These are phyloP conservation scores for Cyclophora punctaria DNA, from an alignment of 2,888 invertebrate species.

Conservation along the genomic window DNA sequence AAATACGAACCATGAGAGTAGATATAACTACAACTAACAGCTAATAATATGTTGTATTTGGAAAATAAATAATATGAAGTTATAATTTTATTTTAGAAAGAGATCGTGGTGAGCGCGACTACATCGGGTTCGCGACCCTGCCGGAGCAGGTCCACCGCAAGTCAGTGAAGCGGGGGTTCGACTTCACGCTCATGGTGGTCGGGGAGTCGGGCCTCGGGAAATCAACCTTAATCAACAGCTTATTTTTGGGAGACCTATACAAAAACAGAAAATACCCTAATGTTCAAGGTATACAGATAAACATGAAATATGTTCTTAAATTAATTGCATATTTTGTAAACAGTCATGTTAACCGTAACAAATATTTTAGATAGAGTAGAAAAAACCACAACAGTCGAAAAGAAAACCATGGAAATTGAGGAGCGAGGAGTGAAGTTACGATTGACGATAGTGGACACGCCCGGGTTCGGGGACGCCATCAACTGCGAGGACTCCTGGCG, in stretches of 20 bases:
- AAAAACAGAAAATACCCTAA: slow-evolving; percentile 85
- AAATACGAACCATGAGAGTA: too few species aligned
- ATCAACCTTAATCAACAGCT: slow-evolving; percentile 94
- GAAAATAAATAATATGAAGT: not conserved
- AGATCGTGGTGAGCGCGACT: slow-evolving; percentile 80
- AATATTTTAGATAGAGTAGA: slow-evolving; percentile 75
- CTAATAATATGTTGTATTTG: not conserved
- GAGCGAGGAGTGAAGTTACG: slow-evolving; percentile 93
- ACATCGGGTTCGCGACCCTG: slow-evolving; percentile 95
- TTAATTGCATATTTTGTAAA: not conserved
- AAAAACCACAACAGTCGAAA: slow-evolving; percentile 82
- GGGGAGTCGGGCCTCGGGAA: slow-evolving; percentile 96
- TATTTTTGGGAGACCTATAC: slow-evolving; percentile 95
- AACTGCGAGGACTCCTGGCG: slow-evolving; percentile 96
- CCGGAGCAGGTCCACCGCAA: slow-evolving; percentile 97
- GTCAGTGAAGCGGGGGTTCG: slow-evolving; percentile 96
- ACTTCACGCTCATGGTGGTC: slow-evolving; percentile 97
- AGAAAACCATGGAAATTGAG: slow-evolving; percentile 94
- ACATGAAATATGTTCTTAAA: not conserved
- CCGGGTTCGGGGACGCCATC: slow-evolving; percentile 95
- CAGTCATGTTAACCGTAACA: not conserved
- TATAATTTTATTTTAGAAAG: slow-evolving; percentile 45
- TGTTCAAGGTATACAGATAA: slow-evolving; percentile 75
- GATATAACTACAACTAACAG: too few species aligned
- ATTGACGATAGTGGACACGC: slow-evolving; percentile 94